Conservation (phyloP, 2,888 invertebrate genomes). For the Pardosa pseudoannulata region DNA sequence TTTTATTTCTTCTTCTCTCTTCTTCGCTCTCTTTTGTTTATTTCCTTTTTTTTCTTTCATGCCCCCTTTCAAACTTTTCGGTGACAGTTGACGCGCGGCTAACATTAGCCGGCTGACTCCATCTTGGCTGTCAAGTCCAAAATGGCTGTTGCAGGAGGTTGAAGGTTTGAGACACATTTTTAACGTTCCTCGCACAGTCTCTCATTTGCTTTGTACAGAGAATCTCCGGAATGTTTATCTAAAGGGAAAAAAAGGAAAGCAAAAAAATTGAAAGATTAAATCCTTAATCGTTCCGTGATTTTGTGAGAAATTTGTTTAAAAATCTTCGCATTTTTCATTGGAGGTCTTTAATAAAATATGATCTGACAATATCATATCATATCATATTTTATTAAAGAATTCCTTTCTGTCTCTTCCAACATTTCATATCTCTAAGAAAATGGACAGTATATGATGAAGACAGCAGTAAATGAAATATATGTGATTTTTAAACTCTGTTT, state of each 20-base stretch:
- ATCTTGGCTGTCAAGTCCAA: constrained; percentile 47
- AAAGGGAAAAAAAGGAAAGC: background rate
- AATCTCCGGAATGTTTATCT: background rate
- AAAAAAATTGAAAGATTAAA: background rate
- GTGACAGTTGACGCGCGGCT: constrained; percentile 55
- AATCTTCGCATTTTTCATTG: too few species aligned
- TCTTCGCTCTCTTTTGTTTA: constrained; percentile 8
- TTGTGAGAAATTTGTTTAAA: too few species aligned
- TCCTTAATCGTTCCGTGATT: too few species aligned
- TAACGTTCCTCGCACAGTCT: background rate
- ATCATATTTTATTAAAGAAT: too few species aligned
- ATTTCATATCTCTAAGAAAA: too few species aligned
- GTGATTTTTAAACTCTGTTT: too few species aligned
- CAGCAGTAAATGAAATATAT: too few species aligned
- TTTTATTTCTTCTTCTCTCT: background rate
- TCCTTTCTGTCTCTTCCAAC: too few species aligned
- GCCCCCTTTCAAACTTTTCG: constrained; percentile 29
- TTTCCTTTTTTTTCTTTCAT: background rate
- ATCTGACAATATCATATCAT: too few species aligned
- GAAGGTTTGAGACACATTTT: constrained; percentile 40
- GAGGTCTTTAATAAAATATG: too few species aligned
- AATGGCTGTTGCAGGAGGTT: constrained; percentile 49
- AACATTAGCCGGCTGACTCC: constrained; percentile 69
- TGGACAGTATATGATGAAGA: too few species aligned
- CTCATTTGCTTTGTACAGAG: background rate